Base-by-base conservation (phyloP, 2,888 invertebrate species). In the Metacarcinus magister region DNA sequence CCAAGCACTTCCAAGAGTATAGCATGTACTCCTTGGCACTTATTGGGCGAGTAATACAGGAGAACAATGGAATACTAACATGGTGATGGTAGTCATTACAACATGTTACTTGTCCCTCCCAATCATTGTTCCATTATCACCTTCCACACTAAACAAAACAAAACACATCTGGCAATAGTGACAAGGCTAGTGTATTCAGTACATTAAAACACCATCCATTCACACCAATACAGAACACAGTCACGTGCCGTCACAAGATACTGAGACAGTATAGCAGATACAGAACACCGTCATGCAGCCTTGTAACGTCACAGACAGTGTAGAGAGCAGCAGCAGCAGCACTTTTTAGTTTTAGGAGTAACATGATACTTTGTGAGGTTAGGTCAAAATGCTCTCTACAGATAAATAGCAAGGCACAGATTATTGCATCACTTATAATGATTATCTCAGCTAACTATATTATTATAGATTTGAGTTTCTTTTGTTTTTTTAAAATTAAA, bases 21-120 rank as follows among this genome's bases (percentile, higher is more conserved):
- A 87, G 87, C 87, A 16, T 19, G 10, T 87, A 87, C 32, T 87
- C 87, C 16, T 93, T 93, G 93, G 93, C 93, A 93, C 75, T n/a
- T 43, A 32, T 93, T n/a, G 39, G 48, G 46, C 43, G 87, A 28
- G n/a, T 48, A n/a, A 75, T 87, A 16, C 44, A 94, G 46, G 46
- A 89, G 16, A 32, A 89, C 87, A 94, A 48, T 28, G 87, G 87
- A 89, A 89, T 90, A 95, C 90, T 60, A 90, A 54, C 87, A 90
- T 89, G 32, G 94, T 90, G 23, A 93, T 43, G 67, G 54, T 0
- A 16, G 16, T 13, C 10, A 54, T 13, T 75, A 28, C n/a, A 75
- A 28, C 75, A n/a, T 28, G n/a, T 60, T 48, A 46, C 92, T 48
- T 28, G 10, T 54, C 46, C 46, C 23, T 92, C 90, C 32, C 23